Evolutionary conservation across 2,113 vertebrate species (phyloP), one percentile per base, ranked within the genome.

Genomic region (Morphnarchus princeps): DNA sequence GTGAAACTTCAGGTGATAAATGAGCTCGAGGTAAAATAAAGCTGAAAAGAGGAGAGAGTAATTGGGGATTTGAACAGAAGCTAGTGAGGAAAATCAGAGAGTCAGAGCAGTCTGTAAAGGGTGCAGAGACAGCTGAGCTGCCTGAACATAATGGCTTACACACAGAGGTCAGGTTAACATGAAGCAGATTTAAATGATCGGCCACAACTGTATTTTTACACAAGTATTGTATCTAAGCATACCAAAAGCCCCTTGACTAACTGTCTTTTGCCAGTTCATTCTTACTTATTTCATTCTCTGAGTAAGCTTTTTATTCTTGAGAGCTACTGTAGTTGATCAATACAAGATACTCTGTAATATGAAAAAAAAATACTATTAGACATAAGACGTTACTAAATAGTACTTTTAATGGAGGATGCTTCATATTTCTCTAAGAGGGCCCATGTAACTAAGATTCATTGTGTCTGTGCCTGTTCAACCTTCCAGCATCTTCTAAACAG

Each of bases 391-490:
- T 90, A 32, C 14, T 76, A 54, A 54, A n/a, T 49, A 49, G 34
- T 24, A n/a, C 24, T 77, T 85, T 86, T 77, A 43, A 36, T 57
- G 54, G 7, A 77, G 22, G 10, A 47, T 0, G 4, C 25, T 90
- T 73, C 22, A 83, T 8, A 57, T 54, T 89, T 84, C 32, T 91
- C 3, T 74, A 79, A 63, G n/a, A 71, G 29, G 15, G 11, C 29
- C 25, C 2, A 5, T 55, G 21, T 82, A 61, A 70, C 13, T 62
- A 54, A 2, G 1, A 2, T 10, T 57, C 7, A 4, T 49, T 66
- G 4, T 69, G 24, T 7, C 24, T 0, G 0, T 82, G 18, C 13
- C 29, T 66, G 10, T 38, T 88, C 32, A 76, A 16, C 26, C 15
- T 90, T 83, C 9, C 19, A 86, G 11, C 16, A 28, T 88, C 70